These are phyloP conservation scores for Heterotis niloticus DNA, from an alignment of 2,113 vertebrate species.

Conservation along the genomic window DNA sequence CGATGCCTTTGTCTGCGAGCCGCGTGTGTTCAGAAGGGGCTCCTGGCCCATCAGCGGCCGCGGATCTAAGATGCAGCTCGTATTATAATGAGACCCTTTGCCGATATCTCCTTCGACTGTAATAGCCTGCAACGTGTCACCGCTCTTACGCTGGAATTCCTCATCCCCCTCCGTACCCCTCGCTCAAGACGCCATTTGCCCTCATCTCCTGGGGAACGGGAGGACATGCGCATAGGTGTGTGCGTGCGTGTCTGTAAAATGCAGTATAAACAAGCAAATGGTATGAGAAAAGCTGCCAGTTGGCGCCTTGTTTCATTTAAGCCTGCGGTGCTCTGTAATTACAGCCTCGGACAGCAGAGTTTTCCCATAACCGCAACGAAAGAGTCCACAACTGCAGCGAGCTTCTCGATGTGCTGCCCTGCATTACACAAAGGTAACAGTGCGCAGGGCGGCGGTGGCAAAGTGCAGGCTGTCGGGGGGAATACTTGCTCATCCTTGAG, in stretches of 20 bases:
- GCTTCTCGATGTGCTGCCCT: neutral
- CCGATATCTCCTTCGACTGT: too few relatives aligned
- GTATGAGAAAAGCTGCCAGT: too few relatives aligned
- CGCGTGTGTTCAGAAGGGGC: neutral
- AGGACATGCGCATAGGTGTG: too few relatives aligned
- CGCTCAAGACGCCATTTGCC: too few relatives aligned
- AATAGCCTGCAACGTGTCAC: neutral
- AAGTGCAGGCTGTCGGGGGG: too few relatives aligned
- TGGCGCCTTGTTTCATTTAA: neutral
- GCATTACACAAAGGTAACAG: slow-evolving; percentile 11
- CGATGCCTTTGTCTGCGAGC: neutral
- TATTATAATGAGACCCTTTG: neutral
- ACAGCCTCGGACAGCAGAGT: neutral
- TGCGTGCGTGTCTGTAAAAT: neutral
- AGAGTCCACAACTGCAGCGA: neutral
- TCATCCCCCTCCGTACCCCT: neutral
- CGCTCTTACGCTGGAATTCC: too few relatives aligned
- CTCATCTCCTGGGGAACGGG: neutral
- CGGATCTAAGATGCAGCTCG: neutral
- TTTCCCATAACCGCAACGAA: neutral
- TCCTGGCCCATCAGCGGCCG: neutral
- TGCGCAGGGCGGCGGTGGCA: too few relatives aligned
- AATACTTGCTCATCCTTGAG: neutral
- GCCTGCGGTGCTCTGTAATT: slow-evolving; percentile 9
- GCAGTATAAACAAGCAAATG: too few relatives aligned